Evolutionary conservation across 2,888 invertebrate species (phyloP).

Genomic region (Mamestra brassicae): DNA sequence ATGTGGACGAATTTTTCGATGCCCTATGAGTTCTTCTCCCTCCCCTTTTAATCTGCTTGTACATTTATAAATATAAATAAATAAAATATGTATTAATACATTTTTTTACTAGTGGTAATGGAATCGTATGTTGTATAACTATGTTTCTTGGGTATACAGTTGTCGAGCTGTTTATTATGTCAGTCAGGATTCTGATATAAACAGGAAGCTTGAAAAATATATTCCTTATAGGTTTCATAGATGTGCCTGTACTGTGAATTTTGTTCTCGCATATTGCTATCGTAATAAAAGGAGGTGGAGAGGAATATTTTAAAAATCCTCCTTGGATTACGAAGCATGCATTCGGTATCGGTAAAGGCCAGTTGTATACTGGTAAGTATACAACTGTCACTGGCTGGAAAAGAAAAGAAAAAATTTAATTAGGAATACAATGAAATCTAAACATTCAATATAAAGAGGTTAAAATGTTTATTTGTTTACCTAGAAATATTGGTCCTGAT

Average conservation of each 20-base stretch:
- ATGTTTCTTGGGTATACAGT: slow-evolving; percentile 23
- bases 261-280: slow-evolving; percentile 28
- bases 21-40: too few species aligned
- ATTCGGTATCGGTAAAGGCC: neutral
- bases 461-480: too few species aligned
- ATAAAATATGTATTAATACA: too few species aligned
- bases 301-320: neutral
- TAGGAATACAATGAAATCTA: too few species aligned
- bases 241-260: slow-evolving; percentile 56
- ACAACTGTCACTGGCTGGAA: neutral
- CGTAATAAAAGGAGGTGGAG: slow-evolving; percentile 2
- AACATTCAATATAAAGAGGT: too few species aligned
- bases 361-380: neutral
- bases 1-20: too few species aligned
- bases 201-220: slow-evolving; percentile 65
- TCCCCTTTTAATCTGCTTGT: too few species aligned
- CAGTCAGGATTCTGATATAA: slow-evolving; percentile 54
- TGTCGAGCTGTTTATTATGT: slow-evolving; percentile 44
- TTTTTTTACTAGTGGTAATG: neutral
- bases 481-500: too few species aligned
- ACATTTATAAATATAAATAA: too few species aligned
- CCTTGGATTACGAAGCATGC: neutral
- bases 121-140: neutral
- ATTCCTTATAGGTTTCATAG: slow-evolving; percentile 58
- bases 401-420: too few species aligned